phyloP scores from a whole-genome alignment of 2,113 vertebrate genomes.

The Echinops telfairi region DNA sequence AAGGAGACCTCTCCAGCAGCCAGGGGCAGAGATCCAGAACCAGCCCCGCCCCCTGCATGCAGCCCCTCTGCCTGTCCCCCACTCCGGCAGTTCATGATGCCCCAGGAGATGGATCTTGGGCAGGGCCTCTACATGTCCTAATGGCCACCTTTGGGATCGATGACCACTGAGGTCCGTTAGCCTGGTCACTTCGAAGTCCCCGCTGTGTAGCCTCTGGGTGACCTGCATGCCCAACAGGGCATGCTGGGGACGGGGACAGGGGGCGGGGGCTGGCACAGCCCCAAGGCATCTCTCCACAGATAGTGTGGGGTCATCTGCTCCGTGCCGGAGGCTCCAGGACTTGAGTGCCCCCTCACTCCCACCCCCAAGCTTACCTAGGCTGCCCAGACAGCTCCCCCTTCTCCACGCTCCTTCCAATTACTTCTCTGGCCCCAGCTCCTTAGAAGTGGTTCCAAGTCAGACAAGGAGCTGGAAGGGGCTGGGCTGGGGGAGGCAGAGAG shows the following conservation, averaged over 20 bases:
- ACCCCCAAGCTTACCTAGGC: neutral
- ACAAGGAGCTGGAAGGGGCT: slow-evolving; percentile 31
- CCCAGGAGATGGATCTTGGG: neutral
- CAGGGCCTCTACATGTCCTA: neutral
- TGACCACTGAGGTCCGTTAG: neutral
- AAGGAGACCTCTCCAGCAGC: too few species aligned
- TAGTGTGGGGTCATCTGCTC: accelerated
- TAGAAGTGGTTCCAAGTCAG: slow-evolving; percentile 55
- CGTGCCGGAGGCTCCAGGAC: neutral
- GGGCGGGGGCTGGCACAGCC: too few species aligned
- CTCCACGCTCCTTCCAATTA: slow-evolving; percentile 28
- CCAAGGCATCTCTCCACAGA: neutral
- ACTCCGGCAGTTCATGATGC: neutral
- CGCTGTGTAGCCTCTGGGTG: neutral
- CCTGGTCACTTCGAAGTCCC: neutral
- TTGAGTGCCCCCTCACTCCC: neutral
- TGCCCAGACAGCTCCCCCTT: neutral
- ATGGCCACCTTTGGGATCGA: neutral
- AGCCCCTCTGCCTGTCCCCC: neutral
- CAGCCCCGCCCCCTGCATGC: neutral
- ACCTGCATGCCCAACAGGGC: neutral
- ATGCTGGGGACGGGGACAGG: too few species aligned
- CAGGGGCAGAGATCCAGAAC: neutral
- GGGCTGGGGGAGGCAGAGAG: slow-evolving; percentile 19
- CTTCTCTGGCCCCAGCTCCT: slow-evolving; percentile 21